Evolutionary conservation across 1,140 invertebrate genomes (phyloP), one percentile per base, ranked within the genome.

Genomic region (Aphelenchoides fujianensis): DNA sequence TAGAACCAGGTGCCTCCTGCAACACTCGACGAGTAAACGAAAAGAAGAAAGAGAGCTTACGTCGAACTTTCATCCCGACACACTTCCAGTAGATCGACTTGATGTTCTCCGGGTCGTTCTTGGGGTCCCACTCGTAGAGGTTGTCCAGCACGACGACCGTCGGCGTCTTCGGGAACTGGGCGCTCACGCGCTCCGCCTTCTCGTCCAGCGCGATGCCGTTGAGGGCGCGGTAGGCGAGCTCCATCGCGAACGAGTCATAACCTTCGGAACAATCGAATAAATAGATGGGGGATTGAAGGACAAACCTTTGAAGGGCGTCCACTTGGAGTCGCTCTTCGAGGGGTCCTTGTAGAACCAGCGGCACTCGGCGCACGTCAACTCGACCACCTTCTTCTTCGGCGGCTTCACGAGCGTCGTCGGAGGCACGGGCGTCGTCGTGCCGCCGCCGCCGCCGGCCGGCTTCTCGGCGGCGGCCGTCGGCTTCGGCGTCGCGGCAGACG

Each of bases 1-100:
- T 75, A 66, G 52, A 83, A 84, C 82, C 82, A 83, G 9, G 81
- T 73, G 9, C 82, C 82, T 27, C 82, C n/a, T n/a, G n/a, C n/a
- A n/a, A n/a, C n/a, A n/a, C n/a, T n/a, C n/a, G n/a, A n/a, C n/a
- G n/a, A n/a, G n/a, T n/a, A n/a, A n/a, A n/a, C n/a, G n/a, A n/a
- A n/a, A n/a, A n/a, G n/a, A n/a, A n/a, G n/a, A n/a, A n/a, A n/a
- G n/a, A n/a, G n/a, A n/a, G n/a, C n/a, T n/a, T n/a, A n/a, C n/a
- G 68, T 31, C 80, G 61, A 41, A 83, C 72, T 61, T 83, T 70
- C 1, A 69, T 52, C 23, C n/a, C 27, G 27, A 79, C 80, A 19
- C 84, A 75, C 57, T 82, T 83, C 79, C 79, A 84, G 55, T 82
- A 84, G 30, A 84, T 69, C 12, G 71, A 30, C 31, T 63, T 72